phyloP scores from a whole-genome alignment of 2,888 invertebrate genomes.

The Xanthia togata region DNA sequence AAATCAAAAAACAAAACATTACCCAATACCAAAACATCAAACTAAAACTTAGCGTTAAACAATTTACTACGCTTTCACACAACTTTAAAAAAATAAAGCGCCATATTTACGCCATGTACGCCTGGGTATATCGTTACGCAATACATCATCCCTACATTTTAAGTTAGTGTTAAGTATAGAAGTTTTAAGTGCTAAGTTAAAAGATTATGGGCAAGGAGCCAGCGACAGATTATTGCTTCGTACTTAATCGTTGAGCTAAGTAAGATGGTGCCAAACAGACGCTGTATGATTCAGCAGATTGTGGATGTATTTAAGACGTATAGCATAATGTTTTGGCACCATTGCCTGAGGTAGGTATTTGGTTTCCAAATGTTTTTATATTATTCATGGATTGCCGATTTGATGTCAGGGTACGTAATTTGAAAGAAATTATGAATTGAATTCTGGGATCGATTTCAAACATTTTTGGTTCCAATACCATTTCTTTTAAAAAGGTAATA shows the following conservation, averaged over 20 bases:
- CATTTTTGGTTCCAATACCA: background rate
- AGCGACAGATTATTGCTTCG: slow-evolving; percentile 49
- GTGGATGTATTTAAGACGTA: background rate
- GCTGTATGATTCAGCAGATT: slow-evolving; percentile 38
- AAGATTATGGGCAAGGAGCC: slow-evolving; percentile 57
- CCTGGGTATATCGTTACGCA: background rate
- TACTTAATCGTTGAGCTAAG: slow-evolving; percentile 50
- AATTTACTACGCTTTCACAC: background rate
- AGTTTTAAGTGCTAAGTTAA: slow-evolving; percentile 49
- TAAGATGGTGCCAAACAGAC: slow-evolving; percentile 51
- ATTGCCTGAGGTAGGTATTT: background rate
- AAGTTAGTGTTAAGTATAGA: slow-evolving; percentile 50
- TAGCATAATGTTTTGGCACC: slow-evolving; percentile 20
- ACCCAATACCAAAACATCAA: too few species aligned
- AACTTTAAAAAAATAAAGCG: background rate
- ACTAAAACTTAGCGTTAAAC: background rate
- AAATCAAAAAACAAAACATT: background rate
- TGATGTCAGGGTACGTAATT: background rate
- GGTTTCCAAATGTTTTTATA: background rate
- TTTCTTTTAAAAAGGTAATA: background rate
- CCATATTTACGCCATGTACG: background rate
- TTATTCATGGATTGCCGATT: background rate
- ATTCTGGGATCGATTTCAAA: background rate
- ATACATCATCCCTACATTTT: slow-evolving; percentile 53
- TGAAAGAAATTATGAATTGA: background rate